Percentiles rank a stretch among this genome's conserved stretches.
Evolutionary conservation across 2,888 invertebrate genomes (phyloP).

Genomic region (Andrena haemorrhoa): DNA sequence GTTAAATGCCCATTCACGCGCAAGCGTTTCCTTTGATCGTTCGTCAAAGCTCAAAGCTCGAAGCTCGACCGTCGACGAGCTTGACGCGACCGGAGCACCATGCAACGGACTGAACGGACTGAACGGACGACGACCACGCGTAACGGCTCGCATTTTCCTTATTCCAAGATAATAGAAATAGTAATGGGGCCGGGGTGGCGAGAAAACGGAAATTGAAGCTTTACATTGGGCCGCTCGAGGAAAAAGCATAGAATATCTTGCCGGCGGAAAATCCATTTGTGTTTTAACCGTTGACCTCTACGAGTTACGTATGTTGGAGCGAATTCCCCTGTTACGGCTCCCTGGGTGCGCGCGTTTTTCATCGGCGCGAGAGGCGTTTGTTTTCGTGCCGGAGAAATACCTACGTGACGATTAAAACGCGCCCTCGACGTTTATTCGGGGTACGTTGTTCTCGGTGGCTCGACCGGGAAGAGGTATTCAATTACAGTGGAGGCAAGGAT

Average conservation of each 20-base stretch:
- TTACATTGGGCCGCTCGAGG: not conserved
- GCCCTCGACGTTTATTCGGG: slow-evolving; percentile 4
- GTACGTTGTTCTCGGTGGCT: not conserved
- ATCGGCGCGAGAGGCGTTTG: slow-evolving; percentile 27
- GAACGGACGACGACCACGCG: not conserved
- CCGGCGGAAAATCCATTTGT: slow-evolving; percentile 5
- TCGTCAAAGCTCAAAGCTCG: not conserved
- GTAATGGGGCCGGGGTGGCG: slow-evolving; percentile 38
- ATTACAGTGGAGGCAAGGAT: slow-evolving; percentile 73
- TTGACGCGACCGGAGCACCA: not conserved
- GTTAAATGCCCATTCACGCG: not conserved
- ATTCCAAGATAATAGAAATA: slow-evolving; percentile 36
- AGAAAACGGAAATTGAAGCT: slow-evolving; percentile 13
- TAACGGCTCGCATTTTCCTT: not conserved
- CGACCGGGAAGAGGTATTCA: slow-evolving; percentile 34
- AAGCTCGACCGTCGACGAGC: not conserved
- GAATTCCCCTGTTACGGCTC: not conserved
- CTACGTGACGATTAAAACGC: slow-evolving; percentile 45
- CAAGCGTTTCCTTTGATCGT: not conserved
- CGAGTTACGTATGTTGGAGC: not conserved
- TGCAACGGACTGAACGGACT: not conserved
- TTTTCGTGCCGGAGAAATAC: not conserved
- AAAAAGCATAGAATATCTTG: slow-evolving; percentile 3
- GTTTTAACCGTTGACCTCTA: slow-evolving; percentile 10
- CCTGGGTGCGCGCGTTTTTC: not conserved